Evolutionary conservation across 2,113 vertebrate species (phyloP), one percentile per base, ranked within the genome.

Genomic region (Gavia stellata): DNA sequence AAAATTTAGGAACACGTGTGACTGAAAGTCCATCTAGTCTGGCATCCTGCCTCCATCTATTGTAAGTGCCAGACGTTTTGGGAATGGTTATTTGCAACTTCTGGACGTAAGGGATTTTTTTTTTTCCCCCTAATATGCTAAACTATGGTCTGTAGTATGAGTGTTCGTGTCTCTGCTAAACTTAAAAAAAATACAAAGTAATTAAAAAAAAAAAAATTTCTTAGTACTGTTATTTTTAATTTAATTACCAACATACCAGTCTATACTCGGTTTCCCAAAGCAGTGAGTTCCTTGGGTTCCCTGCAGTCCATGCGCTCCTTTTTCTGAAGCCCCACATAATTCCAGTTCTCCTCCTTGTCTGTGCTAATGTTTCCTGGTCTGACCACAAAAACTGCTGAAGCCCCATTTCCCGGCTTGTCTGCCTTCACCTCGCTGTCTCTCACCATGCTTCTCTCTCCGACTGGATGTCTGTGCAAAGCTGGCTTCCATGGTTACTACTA

Each of bases 401-500:
- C 44, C 83, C 61, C 28, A 4, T 79, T 92, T 92, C 75, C 82
- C 34, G 19, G 73, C 86, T 87, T 65, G 61, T 81, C 86, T 89
- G 74, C 21, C 11, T 91, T 94, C 91, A 94, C 84, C 89, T 95
- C n/a, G 1, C 83, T 75, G 91, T 92, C 89, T 95, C 91, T 91
- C 16, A 6, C 92, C 62, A 75, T 45, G 53, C 88, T 61, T 71
- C 67, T 82, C 71, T 86, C 75, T 92, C 70, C 25, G 14, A 73
- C 83, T 61, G 86, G 86, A 61, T 65, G 59, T 66, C 91, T 53
- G 81, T 88, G 45, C 66, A 80, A 66, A 90, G 87, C 93, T 75
- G 92, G 94, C 94, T 97, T 93, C 96, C 96, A 97, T 97, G 95
- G 96, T 95, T 97, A 96, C 95, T 96, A 81, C 94, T 95, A 90